phyloP scores from a whole-genome alignment of 2,888 invertebrate genomes.

The Phengaris arion region DNA sequence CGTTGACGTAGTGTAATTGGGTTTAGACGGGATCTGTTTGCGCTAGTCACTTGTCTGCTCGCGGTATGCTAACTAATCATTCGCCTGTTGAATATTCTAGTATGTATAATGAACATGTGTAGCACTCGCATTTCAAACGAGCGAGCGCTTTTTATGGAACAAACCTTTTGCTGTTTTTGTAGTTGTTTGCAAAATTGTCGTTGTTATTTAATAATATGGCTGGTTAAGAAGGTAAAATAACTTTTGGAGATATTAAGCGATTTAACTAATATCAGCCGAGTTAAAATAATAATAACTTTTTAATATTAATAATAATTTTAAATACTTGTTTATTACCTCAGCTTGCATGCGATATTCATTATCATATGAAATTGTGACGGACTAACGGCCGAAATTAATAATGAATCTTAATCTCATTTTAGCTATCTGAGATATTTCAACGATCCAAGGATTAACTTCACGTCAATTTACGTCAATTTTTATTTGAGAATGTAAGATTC shows the following conservation, averaged over 20 bases:
- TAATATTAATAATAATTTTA: not conserved
- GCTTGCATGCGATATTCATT: too few relatives aligned
- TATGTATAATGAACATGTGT: not conserved
- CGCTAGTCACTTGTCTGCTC: conserved; percentile 17
- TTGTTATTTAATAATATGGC: not conserved
- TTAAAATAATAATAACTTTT: not conserved
- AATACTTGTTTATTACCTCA: too few relatives aligned
- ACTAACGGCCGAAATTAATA: too few relatives aligned
- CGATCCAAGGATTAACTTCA: too few relatives aligned
- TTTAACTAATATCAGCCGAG: not conserved
- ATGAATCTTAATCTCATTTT: too few relatives aligned
- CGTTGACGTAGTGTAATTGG: conserved; percentile 16
- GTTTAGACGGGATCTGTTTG: conserved; percentile 19
- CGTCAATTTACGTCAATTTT: too few relatives aligned
- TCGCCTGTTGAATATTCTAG: conserved; percentile 22
- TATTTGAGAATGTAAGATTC: too few relatives aligned
- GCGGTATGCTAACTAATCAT: conserved; percentile 7
- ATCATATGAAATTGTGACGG: too few relatives aligned
- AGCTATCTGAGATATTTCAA: too few relatives aligned
- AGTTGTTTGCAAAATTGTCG: not conserved
- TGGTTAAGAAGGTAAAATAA: too few relatives aligned
- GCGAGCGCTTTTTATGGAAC: not conserved
- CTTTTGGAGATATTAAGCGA: too few relatives aligned
- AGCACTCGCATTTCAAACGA: not conserved
- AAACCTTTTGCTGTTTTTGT: not conserved